Evolutionary conservation across 1,140 invertebrate genomes (phyloP).

Genomic region (Euwallacea similis): DNA sequence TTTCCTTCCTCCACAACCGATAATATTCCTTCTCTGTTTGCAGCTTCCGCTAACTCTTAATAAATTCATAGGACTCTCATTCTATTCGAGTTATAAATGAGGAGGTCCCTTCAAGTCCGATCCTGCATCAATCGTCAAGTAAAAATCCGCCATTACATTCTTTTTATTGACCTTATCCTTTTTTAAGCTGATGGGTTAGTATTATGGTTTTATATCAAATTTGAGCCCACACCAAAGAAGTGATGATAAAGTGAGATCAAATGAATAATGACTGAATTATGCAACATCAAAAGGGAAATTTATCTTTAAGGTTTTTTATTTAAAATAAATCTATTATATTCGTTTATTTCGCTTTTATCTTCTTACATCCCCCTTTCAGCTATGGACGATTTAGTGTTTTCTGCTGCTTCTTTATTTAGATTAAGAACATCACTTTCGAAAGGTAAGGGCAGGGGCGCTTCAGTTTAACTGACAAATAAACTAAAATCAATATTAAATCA

Average conservation of each 20-base stretch:
- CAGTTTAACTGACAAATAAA: neutral
- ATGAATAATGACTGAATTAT: constrained; percentile 34
- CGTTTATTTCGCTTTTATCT: constrained; percentile 35
- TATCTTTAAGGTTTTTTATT: constrained; percentile 33
- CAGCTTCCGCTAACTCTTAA: too few species aligned
- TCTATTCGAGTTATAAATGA: too few species aligned
- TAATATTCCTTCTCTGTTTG: too few species aligned
- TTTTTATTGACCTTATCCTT: constrained; percentile 26
- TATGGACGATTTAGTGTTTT: constrained; percentile 27
- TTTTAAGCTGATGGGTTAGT: constrained; percentile 28
- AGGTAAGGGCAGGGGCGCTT: neutral
- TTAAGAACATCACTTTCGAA: constrained; percentile 17
- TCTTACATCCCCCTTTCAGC: constrained; percentile 23
- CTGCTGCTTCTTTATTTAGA: constrained; percentile 26
- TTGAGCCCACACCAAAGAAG: constrained; percentile 14
- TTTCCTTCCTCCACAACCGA: too few species aligned
- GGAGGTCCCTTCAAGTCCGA: constrained; percentile 5
- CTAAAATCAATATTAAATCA: too few species aligned
- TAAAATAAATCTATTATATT: constrained; percentile 37
- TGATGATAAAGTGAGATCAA: constrained; percentile 32
- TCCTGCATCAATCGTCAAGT: constrained; percentile 28
- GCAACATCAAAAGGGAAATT: constrained; percentile 30
- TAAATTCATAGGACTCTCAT: too few species aligned
- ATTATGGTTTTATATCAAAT: constrained; percentile 24
- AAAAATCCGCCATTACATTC: constrained; percentile 13